Conservation (phyloP, 2,888 invertebrate species). For the Odontomyia ornata region DNA sequence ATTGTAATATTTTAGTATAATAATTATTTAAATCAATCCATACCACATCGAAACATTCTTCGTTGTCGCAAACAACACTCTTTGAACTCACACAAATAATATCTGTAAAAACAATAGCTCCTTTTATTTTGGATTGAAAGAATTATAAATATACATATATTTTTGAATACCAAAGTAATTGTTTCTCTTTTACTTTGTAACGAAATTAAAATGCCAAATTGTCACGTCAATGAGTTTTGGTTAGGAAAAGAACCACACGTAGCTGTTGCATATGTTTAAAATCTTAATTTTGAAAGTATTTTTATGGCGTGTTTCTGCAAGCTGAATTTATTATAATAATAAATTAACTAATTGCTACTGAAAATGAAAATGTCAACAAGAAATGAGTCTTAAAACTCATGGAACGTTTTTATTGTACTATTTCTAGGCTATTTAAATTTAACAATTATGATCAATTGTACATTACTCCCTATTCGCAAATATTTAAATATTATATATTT, state of each 20-base stretch:
- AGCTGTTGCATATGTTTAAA: background rate
- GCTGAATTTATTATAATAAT: constrained; percentile 7
- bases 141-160: no score
- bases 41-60: constrained; percentile 32
- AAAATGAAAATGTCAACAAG: background rate
- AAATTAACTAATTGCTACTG: background rate
- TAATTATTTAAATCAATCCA: background rate
- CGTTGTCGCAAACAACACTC: background rate
- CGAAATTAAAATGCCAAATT: no score
- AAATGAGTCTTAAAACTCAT: background rate
- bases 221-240: no score
- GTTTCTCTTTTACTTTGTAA: no score
- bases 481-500: constrained; percentile 35
- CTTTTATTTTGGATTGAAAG: no score
- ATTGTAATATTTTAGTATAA: no score
- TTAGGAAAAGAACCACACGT: background rate
- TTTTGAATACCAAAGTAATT: no score
- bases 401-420: constrained; percentile 14
- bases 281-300: background rate
- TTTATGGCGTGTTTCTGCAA: background rate
- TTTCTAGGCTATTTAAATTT: constrained; percentile 8
- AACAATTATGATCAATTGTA: constrained; percentile 15
- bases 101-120: background rate
- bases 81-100: background rate
- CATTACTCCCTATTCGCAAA: constrained; percentile 18